Evolutionary conservation across 2,113 vertebrate genomes (phyloP).

Genomic region (Petromus typicus): DNA sequence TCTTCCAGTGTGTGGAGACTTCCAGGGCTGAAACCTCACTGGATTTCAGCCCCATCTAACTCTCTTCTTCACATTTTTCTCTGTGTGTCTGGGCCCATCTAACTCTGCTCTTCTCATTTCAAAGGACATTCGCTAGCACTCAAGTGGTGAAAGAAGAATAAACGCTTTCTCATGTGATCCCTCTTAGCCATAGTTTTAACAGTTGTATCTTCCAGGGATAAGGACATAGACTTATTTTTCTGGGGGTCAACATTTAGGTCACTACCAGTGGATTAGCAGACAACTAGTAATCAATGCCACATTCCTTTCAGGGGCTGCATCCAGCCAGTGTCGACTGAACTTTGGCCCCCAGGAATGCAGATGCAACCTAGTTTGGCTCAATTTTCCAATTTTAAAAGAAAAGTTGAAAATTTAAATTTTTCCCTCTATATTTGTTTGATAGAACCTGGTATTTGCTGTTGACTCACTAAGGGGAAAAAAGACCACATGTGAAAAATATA

Average conservation of each 20-base stretch:
- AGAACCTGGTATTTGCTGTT: background rate
- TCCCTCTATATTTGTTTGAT: background rate
- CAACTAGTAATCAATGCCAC: background rate
- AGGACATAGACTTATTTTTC: background rate
- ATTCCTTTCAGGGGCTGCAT: accelerated
- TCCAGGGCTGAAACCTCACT: no score
- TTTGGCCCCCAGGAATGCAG: background rate
- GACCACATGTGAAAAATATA: background rate
- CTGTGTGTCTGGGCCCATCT: background rate
- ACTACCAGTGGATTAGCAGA: no score
- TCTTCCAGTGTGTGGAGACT: background rate
- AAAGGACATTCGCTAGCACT: background rate
- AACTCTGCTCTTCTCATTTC: background rate
- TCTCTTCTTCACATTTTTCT: background rate
- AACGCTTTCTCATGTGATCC: background rate
- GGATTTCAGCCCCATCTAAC: background rate
- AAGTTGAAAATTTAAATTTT: background rate
- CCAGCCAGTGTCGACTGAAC: accelerated
- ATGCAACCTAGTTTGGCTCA: background rate
- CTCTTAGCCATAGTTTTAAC: background rate
- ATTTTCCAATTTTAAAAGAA: background rate
- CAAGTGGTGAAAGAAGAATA: background rate
- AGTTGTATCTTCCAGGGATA: background rate
- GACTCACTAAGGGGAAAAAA: background rate
- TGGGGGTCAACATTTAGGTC: background rate